These are phyloP conservation scores for Aphelenchoides besseyi DNA, from an alignment of 1,140 invertebrate species.

Conservation along the genomic window DNA sequence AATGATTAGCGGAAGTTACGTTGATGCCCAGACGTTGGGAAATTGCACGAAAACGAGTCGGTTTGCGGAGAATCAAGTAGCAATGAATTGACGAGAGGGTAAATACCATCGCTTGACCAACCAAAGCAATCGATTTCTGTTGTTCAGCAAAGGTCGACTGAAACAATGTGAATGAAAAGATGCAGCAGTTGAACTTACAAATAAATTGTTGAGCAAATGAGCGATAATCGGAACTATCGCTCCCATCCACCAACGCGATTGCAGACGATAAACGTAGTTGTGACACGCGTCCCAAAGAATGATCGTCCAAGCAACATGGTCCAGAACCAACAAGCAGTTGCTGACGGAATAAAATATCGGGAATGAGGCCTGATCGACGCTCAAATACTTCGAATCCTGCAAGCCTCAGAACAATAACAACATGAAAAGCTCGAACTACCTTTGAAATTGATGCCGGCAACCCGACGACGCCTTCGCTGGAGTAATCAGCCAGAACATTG, in stretches of 20 bases:
- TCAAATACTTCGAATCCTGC: constrained; percentile 15
- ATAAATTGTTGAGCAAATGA: constrained; percentile 15
- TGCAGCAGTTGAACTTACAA: not conserved
- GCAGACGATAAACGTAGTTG: constrained; percentile 36
- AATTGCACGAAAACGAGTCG: not conserved
- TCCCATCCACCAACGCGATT: not conserved
- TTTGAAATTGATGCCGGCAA: constrained; percentile 33
- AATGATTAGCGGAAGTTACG: not conserved
- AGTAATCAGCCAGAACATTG: constrained; percentile 46
- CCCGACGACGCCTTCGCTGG: constrained; percentile 45
- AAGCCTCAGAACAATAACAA: not conserved
- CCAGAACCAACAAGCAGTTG: constrained; percentile 34
- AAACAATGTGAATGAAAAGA: not conserved
- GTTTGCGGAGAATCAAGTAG: not conserved
- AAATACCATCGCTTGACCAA: not conserved
- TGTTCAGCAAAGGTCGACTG: not conserved
- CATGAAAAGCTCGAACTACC: not conserved
- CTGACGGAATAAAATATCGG: constrained; percentile 44
- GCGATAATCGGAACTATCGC: not conserved
- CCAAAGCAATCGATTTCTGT: not conserved
- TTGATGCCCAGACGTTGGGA: not conserved
- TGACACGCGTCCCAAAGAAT: constrained; percentile 42
- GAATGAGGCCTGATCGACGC: constrained; percentile 30
- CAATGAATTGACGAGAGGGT: not conserved
- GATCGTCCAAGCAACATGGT: constrained; percentile 44